A percentile compares a stretch with the other conserved stretches of the same genome.
These are phyloP conservation scores for Acanthaster planci DNA, from an alignment of 35 echinoderm and acorn worm genomes.

Conservation along the genomic window DNA sequence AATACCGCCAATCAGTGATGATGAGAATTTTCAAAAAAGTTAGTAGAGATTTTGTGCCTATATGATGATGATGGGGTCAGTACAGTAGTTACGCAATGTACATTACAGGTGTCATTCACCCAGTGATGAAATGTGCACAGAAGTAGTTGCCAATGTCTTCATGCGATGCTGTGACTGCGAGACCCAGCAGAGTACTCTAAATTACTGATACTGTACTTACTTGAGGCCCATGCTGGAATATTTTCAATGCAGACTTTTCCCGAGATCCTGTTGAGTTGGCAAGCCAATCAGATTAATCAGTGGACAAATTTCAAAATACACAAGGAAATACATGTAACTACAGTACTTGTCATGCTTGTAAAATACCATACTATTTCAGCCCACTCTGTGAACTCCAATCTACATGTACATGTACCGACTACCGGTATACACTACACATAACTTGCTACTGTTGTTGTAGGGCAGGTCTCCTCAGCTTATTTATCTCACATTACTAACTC, in stretches of 20 bases:
- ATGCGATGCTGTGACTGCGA: neutral
- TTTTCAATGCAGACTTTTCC: too few species aligned
- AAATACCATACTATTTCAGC: neutral
- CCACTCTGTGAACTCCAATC: too few species aligned
- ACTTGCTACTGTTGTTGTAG: too few species aligned
- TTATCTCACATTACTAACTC: too few species aligned
- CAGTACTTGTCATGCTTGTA: neutral
- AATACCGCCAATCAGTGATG: neutral
- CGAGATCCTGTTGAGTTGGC: slow-evolving; percentile 14
- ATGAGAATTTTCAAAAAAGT: neutral
- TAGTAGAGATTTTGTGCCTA: neutral
- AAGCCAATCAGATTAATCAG: slow-evolving; percentile 25
- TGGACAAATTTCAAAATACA: neutral
- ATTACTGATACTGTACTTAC: too few species aligned
- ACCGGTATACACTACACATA: too few species aligned
- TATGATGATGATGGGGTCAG: neutral
- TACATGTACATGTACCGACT: too few species aligned
- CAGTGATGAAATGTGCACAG: neutral
- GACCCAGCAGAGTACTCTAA: too few species aligned
- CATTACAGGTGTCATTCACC: too few species aligned
- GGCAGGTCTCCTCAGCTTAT: too few species aligned
- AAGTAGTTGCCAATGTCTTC: neutral
- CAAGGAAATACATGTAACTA: neutral
- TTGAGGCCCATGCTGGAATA: slow-evolving; percentile 13
- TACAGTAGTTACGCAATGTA: too few species aligned